Base-by-base conservation (phyloP, 2,797 vertebrate species). In the Rhabdomys pumilio region DNA sequence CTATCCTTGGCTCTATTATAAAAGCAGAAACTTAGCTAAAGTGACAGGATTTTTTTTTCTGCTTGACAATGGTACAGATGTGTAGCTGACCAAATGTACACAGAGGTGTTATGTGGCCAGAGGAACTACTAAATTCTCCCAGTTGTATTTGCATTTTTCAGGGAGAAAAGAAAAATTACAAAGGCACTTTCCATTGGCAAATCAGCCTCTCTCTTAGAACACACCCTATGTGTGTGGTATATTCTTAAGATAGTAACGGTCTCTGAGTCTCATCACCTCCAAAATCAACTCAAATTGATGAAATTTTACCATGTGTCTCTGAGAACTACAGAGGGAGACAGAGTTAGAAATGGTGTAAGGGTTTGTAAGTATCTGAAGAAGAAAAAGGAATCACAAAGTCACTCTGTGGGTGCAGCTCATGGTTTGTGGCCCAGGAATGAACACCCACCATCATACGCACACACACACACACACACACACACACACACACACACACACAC, bases 321-420 rank as follows among this genome's bases (percentile, higher is more conserved):
- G 93, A 97, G 97, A 97, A 91, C 91, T 89, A 95, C 3, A 73
- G 61, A 96, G 89, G 82, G 97, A 97, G 79, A 57, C 50, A 73
- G 90, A 89, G 82, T 97, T 96, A 98, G 61, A 91, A 65, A 97
- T 53, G 94, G 95, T 93, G 97, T 83, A 97, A 95, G 94, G 92
- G 95, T 91, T 96, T 97, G 93, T 85, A 91, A 90, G 87, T 82
- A 94, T 95, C 69, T 97, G 93, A 76, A n/a, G 67, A 98, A 97
- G 80, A 94, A 80, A 87, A 97, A 94, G 94, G 90, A 98, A 97
- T 98, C 97, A 96, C 89, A 97, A 63, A 57, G 29, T 26, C 50
- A 34, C 31, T 34, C 11, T 81, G 8, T 19, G 29, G 20, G 50
- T 53, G 34, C 14, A 34, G 76, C 41, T 80, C 41, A 11, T n/a